These are phyloP conservation scores for Malurus leucopterus DNA, from an alignment of 2,797 vertebrate species.

Conservation along the genomic window DNA sequence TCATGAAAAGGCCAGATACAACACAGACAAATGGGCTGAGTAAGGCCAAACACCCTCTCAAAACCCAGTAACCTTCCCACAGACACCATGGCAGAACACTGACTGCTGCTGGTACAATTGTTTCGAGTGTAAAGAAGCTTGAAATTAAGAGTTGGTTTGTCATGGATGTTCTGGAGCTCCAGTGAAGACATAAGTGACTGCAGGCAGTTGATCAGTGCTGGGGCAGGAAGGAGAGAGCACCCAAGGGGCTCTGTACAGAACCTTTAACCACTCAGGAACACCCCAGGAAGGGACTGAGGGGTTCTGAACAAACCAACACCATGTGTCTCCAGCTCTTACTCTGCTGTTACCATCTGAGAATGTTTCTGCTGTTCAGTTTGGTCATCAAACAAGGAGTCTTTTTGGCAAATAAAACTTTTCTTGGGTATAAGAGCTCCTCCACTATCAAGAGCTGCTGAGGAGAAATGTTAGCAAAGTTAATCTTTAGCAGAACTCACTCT, in stretches of 20 bases:
- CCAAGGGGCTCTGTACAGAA: not conserved
- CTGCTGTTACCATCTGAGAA: not conserved
- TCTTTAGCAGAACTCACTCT: constrained; percentile 78
- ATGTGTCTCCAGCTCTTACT: not conserved
- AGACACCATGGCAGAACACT: not conserved
- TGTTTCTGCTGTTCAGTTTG: not conserved
- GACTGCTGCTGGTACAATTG: not conserved
- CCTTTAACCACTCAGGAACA: not conserved
- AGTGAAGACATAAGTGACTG: not conserved
- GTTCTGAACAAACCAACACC: not conserved
- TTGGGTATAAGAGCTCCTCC: not conserved
- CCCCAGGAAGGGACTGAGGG: not conserved
- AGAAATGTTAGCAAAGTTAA: not conserved
- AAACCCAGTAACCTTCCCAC: not conserved
- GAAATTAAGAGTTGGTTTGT: not conserved
- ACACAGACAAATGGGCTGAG: not conserved
- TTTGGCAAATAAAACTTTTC: not conserved
- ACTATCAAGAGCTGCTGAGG: not conserved
- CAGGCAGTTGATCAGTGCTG: not conserved
- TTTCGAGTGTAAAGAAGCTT: not conserved
- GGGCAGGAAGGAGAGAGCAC: not conserved
- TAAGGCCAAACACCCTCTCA: not conserved
- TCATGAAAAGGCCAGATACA: not conserved
- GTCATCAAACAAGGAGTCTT: not conserved
- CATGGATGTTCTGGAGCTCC: not conserved